A percentile compares a stretch with the other conserved stretches of the same genome.
Conservation (phyloP, 2,797 vertebrate genomes). For the Trachurus trachurus region DNA sequence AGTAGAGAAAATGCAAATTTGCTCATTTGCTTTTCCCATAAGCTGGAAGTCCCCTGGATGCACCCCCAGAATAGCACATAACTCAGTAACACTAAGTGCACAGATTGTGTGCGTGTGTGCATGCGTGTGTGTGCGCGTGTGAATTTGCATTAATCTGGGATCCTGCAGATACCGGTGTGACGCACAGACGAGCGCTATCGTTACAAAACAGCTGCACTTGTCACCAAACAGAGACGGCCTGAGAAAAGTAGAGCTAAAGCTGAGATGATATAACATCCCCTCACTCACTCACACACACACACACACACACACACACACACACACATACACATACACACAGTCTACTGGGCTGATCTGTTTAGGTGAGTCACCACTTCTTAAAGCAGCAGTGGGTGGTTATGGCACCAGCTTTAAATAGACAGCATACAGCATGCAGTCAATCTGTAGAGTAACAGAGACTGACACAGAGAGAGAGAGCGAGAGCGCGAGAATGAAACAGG, state of each 20-base stretch:
- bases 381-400: conserved; percentile 82
- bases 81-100: conserved; percentile 49
- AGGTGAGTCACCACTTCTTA: conserved; percentile 83
- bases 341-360: conserved; percentile 74
- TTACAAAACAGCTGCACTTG: conserved; percentile 75
- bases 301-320: conserved; percentile 20
- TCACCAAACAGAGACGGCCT: conserved; percentile 64
- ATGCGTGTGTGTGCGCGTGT: conserved; percentile 8
- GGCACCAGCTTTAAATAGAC: conserved; percentile 80
- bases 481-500: conserved; percentile 36
- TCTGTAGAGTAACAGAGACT: conserved; percentile 65
- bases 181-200: conserved; percentile 62
- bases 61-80: conserved; percentile 46
- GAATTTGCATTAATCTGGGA: conserved; percentile 54
- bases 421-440: conserved; percentile 65
- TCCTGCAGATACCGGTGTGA: conserved; percentile 64
- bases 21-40: conserved; percentile 58
- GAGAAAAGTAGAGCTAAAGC: conserved; percentile 65
- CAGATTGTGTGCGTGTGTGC: conserved; percentile 23
- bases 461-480: conserved; percentile 34
- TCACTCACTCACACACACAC: conserved; percentile 28
- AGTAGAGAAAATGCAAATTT: conserved; percentile 53
- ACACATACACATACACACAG: conserved; percentile 32
- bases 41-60: conserved; percentile 52
- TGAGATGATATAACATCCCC: conserved; percentile 72